Evolutionary conservation across 2,888 invertebrate species (phyloP), one percentile per base, ranked within the genome.

Genomic region (Hoplodrina blanda): DNA sequence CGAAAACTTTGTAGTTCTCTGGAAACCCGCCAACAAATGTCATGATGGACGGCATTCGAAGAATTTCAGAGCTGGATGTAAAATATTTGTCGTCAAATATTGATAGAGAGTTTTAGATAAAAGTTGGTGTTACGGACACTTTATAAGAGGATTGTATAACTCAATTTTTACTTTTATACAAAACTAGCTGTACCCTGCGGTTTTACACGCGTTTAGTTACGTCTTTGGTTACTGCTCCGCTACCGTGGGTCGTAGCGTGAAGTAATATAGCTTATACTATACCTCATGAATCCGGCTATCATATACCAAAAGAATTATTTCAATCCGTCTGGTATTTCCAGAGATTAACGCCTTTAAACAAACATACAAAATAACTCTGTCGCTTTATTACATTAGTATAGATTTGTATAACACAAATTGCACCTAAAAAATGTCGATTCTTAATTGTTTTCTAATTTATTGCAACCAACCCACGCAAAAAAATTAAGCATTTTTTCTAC

Each of bases 21-120:
- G 76, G 78, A 52, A 46, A 41, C 4, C 8, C 44, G 69, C 76
- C 76, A 77, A 19, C 20, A 17, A 64, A 49, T 52, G 41, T 33
- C 10, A 25, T 78, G 61, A 63, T 67, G 52, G 15, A 60, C 30
- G 67, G 20, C 25, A 46, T 62, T 67, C n/a, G 2, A 4, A 11
- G 19, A 37, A 62, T 13, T 54, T 50, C 30, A 44, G 25, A 54
- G 53, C 30, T 53, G 33, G 7, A 57, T 62, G 44, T 17, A 53
- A 69, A 69, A 59, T 69, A 69, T 76, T 53, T 33, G 8, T 62
- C 25, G 50, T 54, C 19, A 50, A 59, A 25, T 46, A 50, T 62
- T 62, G 69, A 59, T 46, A 11, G 44, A 62, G 4, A 7, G 55
- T 54, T 59, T 62, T 17, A 4, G 1, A 17, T 41, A 15, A 37